Percentiles rank a stretch among this genome's conserved stretches.
Conservation (phyloP, 2,113 vertebrate species). For the Archilochus colubris region DNA sequence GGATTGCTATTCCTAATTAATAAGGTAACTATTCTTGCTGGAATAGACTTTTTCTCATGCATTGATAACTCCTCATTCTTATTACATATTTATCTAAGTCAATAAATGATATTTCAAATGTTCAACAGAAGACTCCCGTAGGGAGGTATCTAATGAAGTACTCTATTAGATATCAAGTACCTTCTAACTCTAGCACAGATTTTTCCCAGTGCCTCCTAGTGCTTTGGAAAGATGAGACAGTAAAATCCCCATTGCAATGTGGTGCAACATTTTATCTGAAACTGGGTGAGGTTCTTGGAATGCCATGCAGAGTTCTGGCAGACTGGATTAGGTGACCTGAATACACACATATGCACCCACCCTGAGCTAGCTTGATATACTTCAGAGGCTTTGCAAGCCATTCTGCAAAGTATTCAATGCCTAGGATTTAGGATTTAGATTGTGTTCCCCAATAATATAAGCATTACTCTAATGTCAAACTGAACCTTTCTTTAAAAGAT, state of each 20-base stretch:
- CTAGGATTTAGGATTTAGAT: not conserved
- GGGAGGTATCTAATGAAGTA: slow-evolving; percentile 4
- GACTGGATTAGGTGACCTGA: not conserved
- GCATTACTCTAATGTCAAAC: not conserved
- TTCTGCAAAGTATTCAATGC: not conserved
- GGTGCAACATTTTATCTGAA: not conserved
- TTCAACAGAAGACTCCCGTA: not conserved
- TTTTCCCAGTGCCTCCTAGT: not conserved
- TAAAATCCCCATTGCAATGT: not conserved
- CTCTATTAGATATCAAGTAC: not conserved
- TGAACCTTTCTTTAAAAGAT: not conserved
- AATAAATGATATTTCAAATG: slow-evolving; percentile 3
- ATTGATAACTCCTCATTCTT: not conserved
- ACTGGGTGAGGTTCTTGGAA: not conserved
- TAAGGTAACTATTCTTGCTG: not conserved
- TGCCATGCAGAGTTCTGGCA: not conserved
- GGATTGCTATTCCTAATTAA: slow-evolving; percentile 22
- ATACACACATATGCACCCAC: not conserved
- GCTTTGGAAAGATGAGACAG: not conserved
- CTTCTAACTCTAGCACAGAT: not conserved
- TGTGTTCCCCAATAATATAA: not conserved
- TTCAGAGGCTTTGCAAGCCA: not conserved
- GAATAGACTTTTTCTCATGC: not conserved
- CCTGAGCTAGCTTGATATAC: not conserved
- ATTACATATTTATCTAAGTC: slow-evolving; percentile 12